Percentiles rank a stretch among this genome's conserved stretches.
These are phyloP conservation scores for Scaptomyza flava DNA, from an alignment of 2,888 invertebrate genomes.

Conservation along the genomic window DNA sequence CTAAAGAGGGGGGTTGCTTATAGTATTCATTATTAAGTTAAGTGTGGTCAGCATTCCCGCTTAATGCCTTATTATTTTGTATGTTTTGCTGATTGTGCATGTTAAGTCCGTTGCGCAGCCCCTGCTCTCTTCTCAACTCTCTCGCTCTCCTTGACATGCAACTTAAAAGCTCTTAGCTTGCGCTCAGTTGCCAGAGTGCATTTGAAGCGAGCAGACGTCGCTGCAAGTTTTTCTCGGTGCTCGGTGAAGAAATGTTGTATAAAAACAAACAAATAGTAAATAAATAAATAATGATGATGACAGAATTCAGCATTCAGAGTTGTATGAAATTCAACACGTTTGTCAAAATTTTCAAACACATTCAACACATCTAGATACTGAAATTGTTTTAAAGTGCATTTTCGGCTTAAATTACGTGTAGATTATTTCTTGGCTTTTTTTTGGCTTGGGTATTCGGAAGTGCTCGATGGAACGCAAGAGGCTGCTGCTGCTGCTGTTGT, in stretches of 20 bases:
- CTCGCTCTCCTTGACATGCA: not conserved
- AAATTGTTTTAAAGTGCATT: conserved; percentile 24
- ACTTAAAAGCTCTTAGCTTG: conserved; percentile 4
- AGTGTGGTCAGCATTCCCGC: conserved; percentile 3
- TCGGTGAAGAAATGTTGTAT: not conserved
- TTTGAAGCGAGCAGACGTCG: conserved; percentile 32
- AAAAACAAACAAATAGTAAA: not conserved
- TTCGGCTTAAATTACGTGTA: conserved; percentile 27
- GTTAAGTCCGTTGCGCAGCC: conserved; percentile 22
- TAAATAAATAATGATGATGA: conserved; percentile 15
- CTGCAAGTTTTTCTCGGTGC: conserved; percentile 9
- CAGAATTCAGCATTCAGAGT: conserved; percentile 9
- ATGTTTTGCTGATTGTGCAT: conserved; percentile 11
- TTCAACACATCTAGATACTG: not conserved
- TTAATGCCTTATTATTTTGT: conserved; percentile 1
- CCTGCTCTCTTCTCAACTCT: not conserved
- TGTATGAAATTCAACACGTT: conserved; percentile 32
- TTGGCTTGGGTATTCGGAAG: not conserved
- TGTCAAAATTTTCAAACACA: conserved; percentile 46
- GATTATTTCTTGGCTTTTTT: conserved; percentile 18
- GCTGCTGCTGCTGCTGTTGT: not conserved
- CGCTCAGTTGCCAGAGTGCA: conserved; percentile 35
- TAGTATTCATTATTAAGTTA: too few species aligned
- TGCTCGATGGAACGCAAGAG: conserved; percentile 17
- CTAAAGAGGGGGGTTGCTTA: too few species aligned